Percentiles rank a stretch among this genome's conserved stretches.
Evolutionary conservation across 2,797 vertebrate species (phyloP).

Genomic region (Podargus strigoides): DNA sequence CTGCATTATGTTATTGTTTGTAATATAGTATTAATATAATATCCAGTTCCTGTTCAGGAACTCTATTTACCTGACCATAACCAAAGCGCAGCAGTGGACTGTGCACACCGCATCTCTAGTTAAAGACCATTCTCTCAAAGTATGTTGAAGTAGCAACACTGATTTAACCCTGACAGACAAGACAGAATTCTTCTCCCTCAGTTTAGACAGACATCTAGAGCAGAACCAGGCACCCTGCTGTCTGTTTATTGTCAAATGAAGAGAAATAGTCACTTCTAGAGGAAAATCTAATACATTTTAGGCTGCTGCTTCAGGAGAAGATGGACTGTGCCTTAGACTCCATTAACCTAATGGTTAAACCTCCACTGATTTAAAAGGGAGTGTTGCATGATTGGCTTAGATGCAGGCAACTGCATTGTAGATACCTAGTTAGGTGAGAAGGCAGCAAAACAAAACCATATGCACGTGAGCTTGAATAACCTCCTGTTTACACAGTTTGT

Average conservation of each 20-base stretch:
- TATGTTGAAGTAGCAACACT: neutral
- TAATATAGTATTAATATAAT: neutral
- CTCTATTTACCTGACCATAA: neutral
- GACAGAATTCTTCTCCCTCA: neutral
- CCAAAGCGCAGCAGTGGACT: neutral
- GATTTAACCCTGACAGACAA: neutral
- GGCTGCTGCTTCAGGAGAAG: neutral
- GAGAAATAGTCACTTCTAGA: neutral
- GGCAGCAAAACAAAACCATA: neutral
- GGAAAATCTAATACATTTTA: neutral
- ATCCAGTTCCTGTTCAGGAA: neutral
- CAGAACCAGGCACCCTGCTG: neutral
- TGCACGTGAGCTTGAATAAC: neutral
- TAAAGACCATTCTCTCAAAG: neutral
- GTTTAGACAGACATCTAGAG: neutral
- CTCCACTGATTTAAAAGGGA: neutral
- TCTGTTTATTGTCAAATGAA: neutral
- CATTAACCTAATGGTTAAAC: neutral
- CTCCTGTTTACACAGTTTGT: neutral
- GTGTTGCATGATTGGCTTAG: neutral
- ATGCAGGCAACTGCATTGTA: neutral
- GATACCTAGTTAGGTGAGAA: neutral
- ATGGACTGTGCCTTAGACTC: neutral
- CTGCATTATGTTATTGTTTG: neutral
- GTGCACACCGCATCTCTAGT: neutral